Conservation (phyloP, 1,140 invertebrate genomes). For the Zelostemma sp. region DNA sequence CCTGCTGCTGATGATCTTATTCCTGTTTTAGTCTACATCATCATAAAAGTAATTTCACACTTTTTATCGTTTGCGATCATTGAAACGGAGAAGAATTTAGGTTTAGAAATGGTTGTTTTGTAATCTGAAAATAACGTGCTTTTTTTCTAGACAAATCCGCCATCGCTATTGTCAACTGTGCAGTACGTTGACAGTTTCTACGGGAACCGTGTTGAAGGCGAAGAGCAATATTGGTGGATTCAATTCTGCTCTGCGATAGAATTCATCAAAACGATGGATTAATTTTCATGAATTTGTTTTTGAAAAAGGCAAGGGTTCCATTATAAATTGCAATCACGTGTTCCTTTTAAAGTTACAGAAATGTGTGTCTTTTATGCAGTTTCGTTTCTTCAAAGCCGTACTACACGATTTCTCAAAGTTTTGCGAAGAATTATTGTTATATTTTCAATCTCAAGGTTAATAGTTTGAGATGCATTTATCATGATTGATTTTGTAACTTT, state of each 20-base stretch:
- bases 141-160: slow-evolving; percentile 87
- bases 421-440: slow-evolving; percentile 11
- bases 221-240: slow-evolving; percentile 98
- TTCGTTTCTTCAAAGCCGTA: slow-evolving; percentile 16
- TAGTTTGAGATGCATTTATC: neutral
- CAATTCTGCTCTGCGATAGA: slow-evolving; percentile 97
- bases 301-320: slow-evolving; percentile 14
- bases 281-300: slow-evolving; percentile 57
- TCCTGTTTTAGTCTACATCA: slow-evolving; percentile 96
- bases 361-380: slow-evolving; percentile 28
- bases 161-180: slow-evolving; percentile 93
- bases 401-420: slow-evolving; percentile 15
- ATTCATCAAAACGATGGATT: slow-evolving; percentile 99
- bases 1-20: slow-evolving; percentile 97
- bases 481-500: too few relatives aligned
- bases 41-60: slow-evolving; percentile 84
- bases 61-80: too few relatives aligned
- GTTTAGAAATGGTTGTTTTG: too few relatives aligned
- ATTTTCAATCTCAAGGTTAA: neutral
- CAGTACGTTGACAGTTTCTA: slow-evolving; percentile 97
- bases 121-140: too few relatives aligned
- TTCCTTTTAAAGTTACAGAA: slow-evolving; percentile 15
- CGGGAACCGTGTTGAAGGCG: slow-evolving; percentile 85
- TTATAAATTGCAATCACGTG: slow-evolving; percentile 23
- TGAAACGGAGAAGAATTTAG: too few relatives aligned